Percentiles rank a stretch among this genome's conserved stretches.
Evolutionary conservation across 1,140 invertebrate genomes (phyloP).

Genomic region (Contarinia nasturtii): DNA sequence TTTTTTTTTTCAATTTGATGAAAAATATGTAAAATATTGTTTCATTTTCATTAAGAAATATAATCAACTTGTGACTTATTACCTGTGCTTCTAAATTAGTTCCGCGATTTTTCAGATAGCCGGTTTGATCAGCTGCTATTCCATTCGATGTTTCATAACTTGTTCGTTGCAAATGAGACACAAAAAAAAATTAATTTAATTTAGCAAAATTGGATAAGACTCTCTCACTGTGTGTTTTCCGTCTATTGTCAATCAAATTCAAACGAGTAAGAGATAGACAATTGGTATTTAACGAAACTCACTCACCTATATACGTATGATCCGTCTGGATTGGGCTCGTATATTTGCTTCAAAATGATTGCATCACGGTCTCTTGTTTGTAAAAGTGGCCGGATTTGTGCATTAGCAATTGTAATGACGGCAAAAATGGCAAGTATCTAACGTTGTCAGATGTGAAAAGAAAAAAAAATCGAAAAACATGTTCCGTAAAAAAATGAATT

Average conservation of each 20-base stretch:
- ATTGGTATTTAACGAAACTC: background rate
- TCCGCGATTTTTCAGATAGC: slow-evolving; percentile 32
- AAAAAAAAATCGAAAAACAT: no score
- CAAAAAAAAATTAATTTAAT: background rate
- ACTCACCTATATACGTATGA: slow-evolving; percentile 26
- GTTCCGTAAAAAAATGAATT: no score
- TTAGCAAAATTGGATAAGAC: no score
- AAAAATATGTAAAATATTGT: background rate
- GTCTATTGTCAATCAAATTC: no score
- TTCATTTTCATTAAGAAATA: background rate
- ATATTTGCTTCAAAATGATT: slow-evolving; percentile 24
- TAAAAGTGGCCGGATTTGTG: slow-evolving; percentile 17
- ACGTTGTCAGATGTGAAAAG: no score
- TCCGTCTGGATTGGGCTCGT: slow-evolving; percentile 27
- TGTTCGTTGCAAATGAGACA: no score
- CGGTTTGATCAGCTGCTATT: slow-evolving; percentile 36
- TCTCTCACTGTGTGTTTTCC: no score
- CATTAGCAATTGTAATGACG: background rate
- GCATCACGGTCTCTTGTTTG: slow-evolving; percentile 14
- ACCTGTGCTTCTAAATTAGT: slow-evolving; percentile 28
- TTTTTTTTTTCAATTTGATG: background rate
- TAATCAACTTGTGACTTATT: background rate
- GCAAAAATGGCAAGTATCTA: background rate
- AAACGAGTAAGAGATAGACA: background rate
- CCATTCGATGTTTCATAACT: slow-evolving; percentile 43